Conservation (phyloP, 2,888 invertebrate species). For the Protonemura montana region DNA sequence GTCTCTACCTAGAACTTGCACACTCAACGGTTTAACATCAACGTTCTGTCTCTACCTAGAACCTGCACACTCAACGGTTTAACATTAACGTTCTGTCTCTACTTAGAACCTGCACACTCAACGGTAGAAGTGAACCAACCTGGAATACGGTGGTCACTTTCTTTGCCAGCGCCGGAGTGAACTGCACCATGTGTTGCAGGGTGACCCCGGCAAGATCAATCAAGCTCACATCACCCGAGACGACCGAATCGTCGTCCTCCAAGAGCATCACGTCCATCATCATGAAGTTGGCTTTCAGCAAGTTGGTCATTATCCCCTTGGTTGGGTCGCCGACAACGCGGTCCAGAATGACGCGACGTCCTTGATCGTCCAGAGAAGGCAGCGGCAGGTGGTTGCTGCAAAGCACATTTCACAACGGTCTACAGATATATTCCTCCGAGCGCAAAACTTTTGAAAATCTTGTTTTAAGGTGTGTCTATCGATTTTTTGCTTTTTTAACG, state of each 20-base stretch:
- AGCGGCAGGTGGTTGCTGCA: constrained; percentile 48
- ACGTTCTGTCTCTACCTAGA: no score
- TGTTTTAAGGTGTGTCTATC: no score
- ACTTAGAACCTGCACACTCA: no score
- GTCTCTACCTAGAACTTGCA: no score
- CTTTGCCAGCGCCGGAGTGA: constrained; percentile 67
- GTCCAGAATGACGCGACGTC: constrained; percentile 63
- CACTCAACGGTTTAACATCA: no score
- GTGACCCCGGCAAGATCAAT: constrained; percentile 66
- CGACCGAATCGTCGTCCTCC: constrained; percentile 65
- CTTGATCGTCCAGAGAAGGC: constrained; percentile 57
- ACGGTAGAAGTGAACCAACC: no score
- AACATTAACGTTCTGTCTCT: no score
- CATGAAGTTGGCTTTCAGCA: constrained; percentile 64
- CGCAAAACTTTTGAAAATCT: no score
- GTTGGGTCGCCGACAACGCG: constrained; percentile 63
- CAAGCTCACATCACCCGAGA: constrained; percentile 53
- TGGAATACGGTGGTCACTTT: constrained; percentile 62
- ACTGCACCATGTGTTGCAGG: constrained; percentile 64
- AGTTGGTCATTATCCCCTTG: constrained; percentile 60
- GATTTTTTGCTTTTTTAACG: no score
- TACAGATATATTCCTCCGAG: no score
- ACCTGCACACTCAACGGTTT: no score
- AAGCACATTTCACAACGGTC: no score
- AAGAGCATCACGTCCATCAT: constrained; percentile 66